Conservation (phyloP, 2,113 vertebrate species). For the Tyrannus savana region DNA sequence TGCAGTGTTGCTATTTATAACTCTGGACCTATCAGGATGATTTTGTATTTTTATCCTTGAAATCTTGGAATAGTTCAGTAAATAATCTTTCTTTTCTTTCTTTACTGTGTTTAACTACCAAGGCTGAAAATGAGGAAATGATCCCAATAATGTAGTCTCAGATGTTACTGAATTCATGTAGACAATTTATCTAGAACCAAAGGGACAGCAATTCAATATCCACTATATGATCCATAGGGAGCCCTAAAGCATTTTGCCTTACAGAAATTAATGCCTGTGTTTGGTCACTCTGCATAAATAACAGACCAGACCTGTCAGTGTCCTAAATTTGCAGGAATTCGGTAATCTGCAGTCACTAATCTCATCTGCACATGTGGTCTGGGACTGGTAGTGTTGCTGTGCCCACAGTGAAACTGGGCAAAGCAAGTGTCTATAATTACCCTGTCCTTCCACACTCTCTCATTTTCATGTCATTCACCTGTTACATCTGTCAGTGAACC, state of each 20-base stretch:
- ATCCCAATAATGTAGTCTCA: neutral
- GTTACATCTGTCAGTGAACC: neutral
- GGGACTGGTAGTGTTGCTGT: neutral
- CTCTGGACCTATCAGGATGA: neutral
- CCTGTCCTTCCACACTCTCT: neutral
- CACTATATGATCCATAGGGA: neutral
- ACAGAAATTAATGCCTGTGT: neutral
- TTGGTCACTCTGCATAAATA: neutral
- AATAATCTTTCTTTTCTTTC: slow-evolving; percentile 21
- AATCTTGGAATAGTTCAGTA: slow-evolving; percentile 22
- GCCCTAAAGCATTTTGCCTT: neutral
- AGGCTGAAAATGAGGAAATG: neutral
- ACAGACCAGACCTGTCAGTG: neutral
- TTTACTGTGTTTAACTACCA: neutral
- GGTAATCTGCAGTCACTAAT: neutral
- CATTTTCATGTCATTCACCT: neutral
- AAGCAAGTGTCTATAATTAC: neutral
- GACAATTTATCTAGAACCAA: neutral
- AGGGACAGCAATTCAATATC: neutral
- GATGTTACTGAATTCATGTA: neutral
- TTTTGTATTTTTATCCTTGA: neutral
- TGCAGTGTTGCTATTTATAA: slow-evolving; percentile 5
- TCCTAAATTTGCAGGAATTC: neutral
- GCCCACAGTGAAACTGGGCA: neutral
- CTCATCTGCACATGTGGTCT: neutral